These are phyloP conservation scores for Acrossocheilus fasciatus DNA, from an alignment of 2,797 vertebrate species.

Conservation along the genomic window DNA sequence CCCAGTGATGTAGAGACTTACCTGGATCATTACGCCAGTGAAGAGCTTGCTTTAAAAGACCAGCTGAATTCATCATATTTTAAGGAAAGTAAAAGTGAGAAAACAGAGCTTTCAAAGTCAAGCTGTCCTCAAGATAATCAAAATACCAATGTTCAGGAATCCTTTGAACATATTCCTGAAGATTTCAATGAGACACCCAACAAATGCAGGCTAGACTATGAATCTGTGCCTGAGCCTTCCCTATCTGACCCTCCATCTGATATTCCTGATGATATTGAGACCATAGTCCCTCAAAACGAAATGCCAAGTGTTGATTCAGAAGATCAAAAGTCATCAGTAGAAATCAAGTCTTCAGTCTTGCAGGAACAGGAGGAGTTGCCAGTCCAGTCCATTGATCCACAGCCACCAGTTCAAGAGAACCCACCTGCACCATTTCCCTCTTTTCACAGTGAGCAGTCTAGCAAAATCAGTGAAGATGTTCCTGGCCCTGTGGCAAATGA, in stretches of 20 bases:
- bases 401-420: constrained; percentile 62
- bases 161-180: constrained; percentile 67
- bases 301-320: constrained; percentile 32
- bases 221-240: constrained; percentile 61
- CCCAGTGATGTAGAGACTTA: constrained; percentile 64
- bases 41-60: constrained; percentile 63
- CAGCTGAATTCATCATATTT: constrained; percentile 52
- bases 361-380: constrained; percentile 59
- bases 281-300: constrained; percentile 39
- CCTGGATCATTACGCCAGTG: constrained; percentile 55
- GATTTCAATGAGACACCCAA: constrained; percentile 65
- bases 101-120: constrained; percentile 52
- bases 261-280: constrained; percentile 51
- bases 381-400: constrained; percentile 48
- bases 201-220: constrained; percentile 54
- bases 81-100: constrained; percentile 61
- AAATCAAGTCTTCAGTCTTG: constrained; percentile 46
- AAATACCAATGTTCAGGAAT: constrained; percentile 62
- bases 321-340: constrained; percentile 41
- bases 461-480: constrained; percentile 57
- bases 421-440: constrained; percentile 70
- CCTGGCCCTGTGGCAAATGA: constrained; percentile 45
- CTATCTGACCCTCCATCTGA: constrained; percentile 62
- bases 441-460: constrained; percentile 63
- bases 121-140: constrained; percentile 57